phyloP scores from a whole-genome alignment of 2,113 vertebrate genomes.

The Miniopterus natalensis region DNA sequence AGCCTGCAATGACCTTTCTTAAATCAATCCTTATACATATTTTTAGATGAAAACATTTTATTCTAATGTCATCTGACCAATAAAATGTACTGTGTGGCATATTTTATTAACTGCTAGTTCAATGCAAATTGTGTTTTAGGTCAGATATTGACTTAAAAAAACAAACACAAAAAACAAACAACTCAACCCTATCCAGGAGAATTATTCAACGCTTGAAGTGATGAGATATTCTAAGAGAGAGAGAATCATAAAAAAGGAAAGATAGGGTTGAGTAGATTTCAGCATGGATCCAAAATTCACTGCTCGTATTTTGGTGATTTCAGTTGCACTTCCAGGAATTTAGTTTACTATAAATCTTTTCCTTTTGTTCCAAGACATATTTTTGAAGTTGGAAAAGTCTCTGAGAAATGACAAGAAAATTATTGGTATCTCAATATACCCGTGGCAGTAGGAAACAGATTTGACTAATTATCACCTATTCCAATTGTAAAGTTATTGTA shows the following conservation, averaged over 20 bases:
- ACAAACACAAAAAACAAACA: background rate
- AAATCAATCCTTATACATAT: background rate
- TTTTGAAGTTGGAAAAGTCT: slow-evolving; percentile 46
- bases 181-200: background rate
- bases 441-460: slow-evolving; percentile 37
- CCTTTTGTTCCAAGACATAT: slow-evolving; percentile 21
- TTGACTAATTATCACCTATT: slow-evolving; percentile 25
- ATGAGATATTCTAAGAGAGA: slow-evolving; percentile 7
- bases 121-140: slow-evolving; percentile 30
- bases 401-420: slow-evolving; percentile 15
- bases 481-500: background rate
- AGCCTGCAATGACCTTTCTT: background rate
- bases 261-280: background rate
- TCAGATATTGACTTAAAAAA: background rate
- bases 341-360: slow-evolving; percentile 13
- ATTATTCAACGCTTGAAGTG: slow-evolving; percentile 20
- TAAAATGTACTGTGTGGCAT: background rate
- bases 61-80: background rate
- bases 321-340: slow-evolving; percentile 43
- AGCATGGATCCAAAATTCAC: slow-evolving; percentile 33
- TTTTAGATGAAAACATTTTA: slow-evolving; percentile 60
- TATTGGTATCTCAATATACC: background rate
- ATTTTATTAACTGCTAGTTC: slow-evolving; percentile 39
- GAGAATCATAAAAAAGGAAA: slow-evolving; percentile 37
- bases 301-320: slow-evolving; percentile 46